A percentile compares a stretch with the other conserved stretches of the same genome.
Conservation (phyloP, 2,888 invertebrate genomes). For the Eurytoma californica region DNA sequence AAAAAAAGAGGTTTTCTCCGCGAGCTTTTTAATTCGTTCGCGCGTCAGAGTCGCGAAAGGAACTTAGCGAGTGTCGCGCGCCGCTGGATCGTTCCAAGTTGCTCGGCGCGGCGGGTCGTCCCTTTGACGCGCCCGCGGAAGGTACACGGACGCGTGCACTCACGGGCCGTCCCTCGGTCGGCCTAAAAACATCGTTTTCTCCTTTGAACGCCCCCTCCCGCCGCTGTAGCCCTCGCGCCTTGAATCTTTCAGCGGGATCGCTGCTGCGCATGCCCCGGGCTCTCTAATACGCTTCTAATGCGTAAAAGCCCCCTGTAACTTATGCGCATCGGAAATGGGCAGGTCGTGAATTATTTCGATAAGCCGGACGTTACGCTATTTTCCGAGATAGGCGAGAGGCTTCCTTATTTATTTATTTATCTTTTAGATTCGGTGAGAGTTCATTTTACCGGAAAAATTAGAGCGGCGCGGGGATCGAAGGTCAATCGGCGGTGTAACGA, state of each 20-base stretch:
- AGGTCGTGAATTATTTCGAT: no score
- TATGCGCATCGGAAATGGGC: no score
- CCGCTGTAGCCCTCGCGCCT: not conserved
- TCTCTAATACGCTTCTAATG: no score
- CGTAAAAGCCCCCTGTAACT: no score
- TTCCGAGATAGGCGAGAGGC: not conserved
- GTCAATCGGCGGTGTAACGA: no score
- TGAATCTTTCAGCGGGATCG: constrained; percentile 17
- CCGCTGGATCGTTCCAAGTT: constrained; percentile 34
- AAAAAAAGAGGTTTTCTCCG: not conserved
- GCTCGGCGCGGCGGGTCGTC: not conserved
- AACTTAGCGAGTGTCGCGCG: not conserved
- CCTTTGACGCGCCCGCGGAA: constrained; percentile 18
- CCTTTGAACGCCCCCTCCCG: constrained; percentile 16
- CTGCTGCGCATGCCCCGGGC: no score
- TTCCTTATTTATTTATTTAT: no score
- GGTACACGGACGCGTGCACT: not conserved
- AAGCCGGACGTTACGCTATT: not conserved
- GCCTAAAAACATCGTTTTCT: constrained; percentile 44
- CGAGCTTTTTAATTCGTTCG: constrained; percentile 1
- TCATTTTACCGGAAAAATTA: no score
- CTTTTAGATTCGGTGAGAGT: no score
- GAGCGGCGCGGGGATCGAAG: no score
- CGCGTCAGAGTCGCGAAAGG: not conserved
- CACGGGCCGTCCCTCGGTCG: not conserved